Evolutionary conservation across 2,113 vertebrate species (phyloP).

Genomic region (Dasyornis broadbenti): DNA sequence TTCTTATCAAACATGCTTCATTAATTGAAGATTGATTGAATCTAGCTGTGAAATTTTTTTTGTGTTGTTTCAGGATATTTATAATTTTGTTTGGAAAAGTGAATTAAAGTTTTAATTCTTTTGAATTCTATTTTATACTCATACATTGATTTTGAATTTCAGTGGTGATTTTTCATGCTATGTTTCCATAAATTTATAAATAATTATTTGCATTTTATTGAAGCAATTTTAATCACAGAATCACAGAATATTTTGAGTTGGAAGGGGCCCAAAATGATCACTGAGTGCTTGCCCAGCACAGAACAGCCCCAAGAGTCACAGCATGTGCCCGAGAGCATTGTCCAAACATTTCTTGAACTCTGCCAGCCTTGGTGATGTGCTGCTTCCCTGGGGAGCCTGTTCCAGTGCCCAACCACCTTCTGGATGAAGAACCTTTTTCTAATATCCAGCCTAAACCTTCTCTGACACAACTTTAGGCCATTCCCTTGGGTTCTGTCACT

Average conservation of each 20-base stretch:
- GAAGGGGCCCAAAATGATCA: neutral
- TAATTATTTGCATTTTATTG: neutral
- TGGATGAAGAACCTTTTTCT: rapidly evolving
- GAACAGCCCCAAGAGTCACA: neutral
- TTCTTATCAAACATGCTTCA: neutral
- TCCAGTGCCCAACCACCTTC: neutral
- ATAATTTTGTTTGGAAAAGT: neutral
- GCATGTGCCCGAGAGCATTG: neutral
- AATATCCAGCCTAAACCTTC: neutral
- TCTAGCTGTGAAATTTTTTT: neutral
- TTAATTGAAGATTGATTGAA: neutral
- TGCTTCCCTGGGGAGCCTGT: neutral
- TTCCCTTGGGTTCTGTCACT: neutral
- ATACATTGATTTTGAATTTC: neutral
- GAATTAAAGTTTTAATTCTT: neutral
- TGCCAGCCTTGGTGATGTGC: no score
- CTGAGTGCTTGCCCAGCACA: neutral
- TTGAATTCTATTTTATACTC: neutral
- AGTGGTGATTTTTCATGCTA: neutral
- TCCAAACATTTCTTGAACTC: neutral
- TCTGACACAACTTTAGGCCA: neutral
- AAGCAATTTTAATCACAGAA: neutral
- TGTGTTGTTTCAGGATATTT: neutral
- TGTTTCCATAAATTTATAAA: neutral
- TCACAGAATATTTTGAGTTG: neutral